Base-by-base conservation (phyloP, 2,113 vertebrate genomes). In the Daphoenositta chrysoptera region DNA sequence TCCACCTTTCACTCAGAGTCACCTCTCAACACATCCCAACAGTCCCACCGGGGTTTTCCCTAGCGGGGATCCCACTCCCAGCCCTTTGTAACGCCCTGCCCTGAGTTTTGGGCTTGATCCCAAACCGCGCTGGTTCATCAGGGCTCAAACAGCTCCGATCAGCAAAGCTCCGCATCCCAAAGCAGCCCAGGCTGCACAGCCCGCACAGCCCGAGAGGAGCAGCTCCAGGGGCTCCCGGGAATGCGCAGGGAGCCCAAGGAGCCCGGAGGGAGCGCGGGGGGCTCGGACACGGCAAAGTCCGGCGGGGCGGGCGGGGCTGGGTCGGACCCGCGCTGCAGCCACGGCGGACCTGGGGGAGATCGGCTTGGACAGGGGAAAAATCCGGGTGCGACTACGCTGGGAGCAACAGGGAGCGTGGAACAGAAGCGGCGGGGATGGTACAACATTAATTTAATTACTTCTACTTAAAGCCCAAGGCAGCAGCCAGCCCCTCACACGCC, bases 231-330 rank as follows among this genome's bases (percentile, higher is more conserved):
- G 5, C 22, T 19, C 31, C 15, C 7, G 13, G 64, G 69, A 33
- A 27, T 2, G 8, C 54, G 0, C 42, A 0, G 33, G 42, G 68
- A 50, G 77, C 58, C 1, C 5, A 11, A 39, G 68, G 31, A 53
- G 37, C 20, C 22, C 11, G 40, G 50, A 15, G 17, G 15, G 35
- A 28, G 51, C 21, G 7, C 26, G 27, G n/a, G 28, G 28, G 13
- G 3, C 40, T 21, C 28, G 37, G 63, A 14, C 33, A 33, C 22
- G 4, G 39, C 45, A 17, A 7, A 60, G 31, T 20, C 47, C 30
- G 11, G 31, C 0, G 11, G 4, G 24, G 12, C 0, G n/a, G 35
- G 69, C 69, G 2, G 23, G 10, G 53, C 30, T 1, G 6, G 31
- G 18, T 4, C 23, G 7, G 9, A 47, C 7, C 37, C 14, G 24